Percentiles rank a stretch among this genome's conserved stretches.
These are phyloP conservation scores for Brachypteracias leptosomus DNA, from an alignment of 2,113 vertebrate genomes.

Conservation along the genomic window DNA sequence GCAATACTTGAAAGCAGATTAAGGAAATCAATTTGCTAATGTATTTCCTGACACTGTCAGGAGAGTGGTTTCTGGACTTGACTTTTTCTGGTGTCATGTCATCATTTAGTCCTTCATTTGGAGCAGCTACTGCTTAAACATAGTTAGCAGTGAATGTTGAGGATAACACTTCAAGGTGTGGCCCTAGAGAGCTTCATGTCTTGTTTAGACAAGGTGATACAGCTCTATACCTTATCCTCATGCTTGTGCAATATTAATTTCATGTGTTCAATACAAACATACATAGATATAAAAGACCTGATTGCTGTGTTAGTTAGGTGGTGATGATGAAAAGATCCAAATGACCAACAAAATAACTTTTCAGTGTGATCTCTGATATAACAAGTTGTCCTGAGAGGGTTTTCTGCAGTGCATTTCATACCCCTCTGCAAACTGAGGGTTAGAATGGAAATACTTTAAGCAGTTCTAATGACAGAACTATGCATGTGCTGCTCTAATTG, in stretches of 20 bases:
- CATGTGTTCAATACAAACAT: neutral
- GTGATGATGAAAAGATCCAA: neutral
- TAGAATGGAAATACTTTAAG: neutral
- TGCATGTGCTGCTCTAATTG: neutral
- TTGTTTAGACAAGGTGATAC: neutral
- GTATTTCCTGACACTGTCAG: neutral
- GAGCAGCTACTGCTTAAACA: neutral
- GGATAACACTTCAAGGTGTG: neutral
- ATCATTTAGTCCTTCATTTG: neutral
- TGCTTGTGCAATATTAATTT: neutral
- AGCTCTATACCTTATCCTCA: neutral
- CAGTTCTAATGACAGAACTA: neutral
- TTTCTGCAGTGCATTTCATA: neutral
- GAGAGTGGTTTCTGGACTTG: neutral
- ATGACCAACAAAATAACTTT: neutral
- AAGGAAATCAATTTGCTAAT: neutral
- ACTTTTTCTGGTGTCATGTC: neutral
- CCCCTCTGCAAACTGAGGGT: neutral
- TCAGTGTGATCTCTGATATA: neutral
- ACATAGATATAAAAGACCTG: accelerated
- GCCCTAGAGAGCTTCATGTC: neutral
- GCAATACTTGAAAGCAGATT: neutral
- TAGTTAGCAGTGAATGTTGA: neutral
- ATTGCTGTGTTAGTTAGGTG: neutral
- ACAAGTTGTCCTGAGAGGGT: neutral